Conservation (phyloP, 1,140 invertebrate genomes). For the Rhynchophorus ferrugineus region DNA sequence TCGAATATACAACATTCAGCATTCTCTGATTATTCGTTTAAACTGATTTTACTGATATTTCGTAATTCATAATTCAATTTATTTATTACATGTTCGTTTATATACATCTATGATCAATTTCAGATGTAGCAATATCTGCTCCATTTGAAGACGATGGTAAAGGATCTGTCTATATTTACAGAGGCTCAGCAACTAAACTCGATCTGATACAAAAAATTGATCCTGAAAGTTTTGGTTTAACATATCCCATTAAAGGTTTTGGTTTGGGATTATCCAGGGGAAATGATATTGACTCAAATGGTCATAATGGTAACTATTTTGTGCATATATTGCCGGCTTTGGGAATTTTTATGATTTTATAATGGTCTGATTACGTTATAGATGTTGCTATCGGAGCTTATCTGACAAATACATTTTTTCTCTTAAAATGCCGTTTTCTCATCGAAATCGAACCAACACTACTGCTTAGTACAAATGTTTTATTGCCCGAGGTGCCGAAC, state of each 20-base stretch:
- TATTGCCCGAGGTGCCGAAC: not conserved
- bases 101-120: too few species aligned
- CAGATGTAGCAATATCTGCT: conserved; percentile 59
- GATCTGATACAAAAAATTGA: conserved; percentile 30
- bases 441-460: conserved; percentile 38
- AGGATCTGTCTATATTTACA: conserved; percentile 59
- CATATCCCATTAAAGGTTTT: conserved; percentile 42
- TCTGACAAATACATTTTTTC: conserved; percentile 47
- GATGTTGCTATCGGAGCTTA: conserved; percentile 59
- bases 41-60: too few species aligned
- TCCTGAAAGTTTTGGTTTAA: conserved; percentile 34
- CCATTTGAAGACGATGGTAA: conserved; percentile 54
- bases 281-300: conserved; percentile 54
- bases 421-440: conserved; percentile 51
- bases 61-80: too few species aligned
- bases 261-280: conserved; percentile 57
- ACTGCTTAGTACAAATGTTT: not conserved
- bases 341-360: too few species aligned
- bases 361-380: too few species aligned
- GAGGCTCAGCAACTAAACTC: conserved; percentile 44
- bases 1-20: too few species aligned
- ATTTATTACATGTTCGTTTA: too few species aligned
- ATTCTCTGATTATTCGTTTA: too few species aligned
- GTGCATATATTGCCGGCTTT: too few species aligned
- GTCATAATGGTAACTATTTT: conserved; percentile 56